Evolutionary conservation across 2,888 invertebrate genomes (phyloP), one percentile per base, ranked within the genome.

Genomic region (Eupithecia exiguata): DNA sequence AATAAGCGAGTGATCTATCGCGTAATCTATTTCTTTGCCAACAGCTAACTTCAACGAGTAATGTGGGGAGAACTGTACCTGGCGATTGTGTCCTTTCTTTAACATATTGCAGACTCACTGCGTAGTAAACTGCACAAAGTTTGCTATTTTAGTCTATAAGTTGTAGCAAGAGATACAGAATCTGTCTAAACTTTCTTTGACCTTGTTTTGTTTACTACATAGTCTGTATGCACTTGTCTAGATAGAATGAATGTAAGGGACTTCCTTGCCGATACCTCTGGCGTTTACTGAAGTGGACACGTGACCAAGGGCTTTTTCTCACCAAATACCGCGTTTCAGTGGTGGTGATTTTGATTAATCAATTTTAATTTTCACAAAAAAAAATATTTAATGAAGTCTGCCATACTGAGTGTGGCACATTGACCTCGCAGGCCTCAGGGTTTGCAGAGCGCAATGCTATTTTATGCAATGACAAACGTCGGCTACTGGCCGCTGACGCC

Each of bases 211-310:
- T 69, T 69, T 40, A 69, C 38, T 69, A 25, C 69, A 40, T 69
- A 58, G 68, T 53, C 36, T 58, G 69, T 36, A 35, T 53, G 53
- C 53, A 53, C 40, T 21, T 36, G n/a, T 36, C n/a, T 66, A 66
- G 66, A 66, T 66, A 58, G 58, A 38, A 65, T 46, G 38, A 12
- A 21, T 66, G 40, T 66, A 66, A 43, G 40, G 21, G 66, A 40
- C 38, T 62, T 62, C 62, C 63, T 66, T 66, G 66, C 66, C 38
- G 21, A 66, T 40, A 65, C n/a, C 38, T 65, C 36, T 66, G 69
- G 74, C 74, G 71, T 69, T 49, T 71, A 74, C 74, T 69, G 74
- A 74, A 74, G 74, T 62, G 69, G 69, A 71, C 71, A 38, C 40
- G 69, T 66, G 68, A n/a, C 30, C 21, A 18, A 71, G 67, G 70